Evolutionary conservation across 1,140 invertebrate genomes (phyloP).

Genomic region (Euwallacea similis): DNA sequence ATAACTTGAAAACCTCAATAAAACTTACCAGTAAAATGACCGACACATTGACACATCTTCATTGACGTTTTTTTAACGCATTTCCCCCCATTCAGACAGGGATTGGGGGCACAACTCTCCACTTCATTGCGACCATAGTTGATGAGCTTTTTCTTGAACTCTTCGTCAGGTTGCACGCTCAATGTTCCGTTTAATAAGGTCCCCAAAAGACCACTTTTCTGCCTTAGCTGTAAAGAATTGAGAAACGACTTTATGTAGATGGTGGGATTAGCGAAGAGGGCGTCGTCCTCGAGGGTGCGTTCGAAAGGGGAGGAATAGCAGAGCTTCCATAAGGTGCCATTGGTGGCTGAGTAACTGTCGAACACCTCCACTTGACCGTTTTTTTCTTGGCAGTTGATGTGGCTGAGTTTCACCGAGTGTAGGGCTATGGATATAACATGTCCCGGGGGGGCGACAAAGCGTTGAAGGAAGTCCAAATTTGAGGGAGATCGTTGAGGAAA

Average conservation of each 20-base stretch:
- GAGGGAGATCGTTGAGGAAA: conserved; percentile 58
- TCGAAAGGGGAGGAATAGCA: conserved; percentile 54
- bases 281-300: conserved; percentile 36
- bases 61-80: conserved; percentile 59
- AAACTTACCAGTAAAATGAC: conserved; percentile 61
- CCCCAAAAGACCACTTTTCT: conserved; percentile 54
- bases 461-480: conserved; percentile 58
- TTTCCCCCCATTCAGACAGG: conserved; percentile 67
- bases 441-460: conserved; percentile 61
- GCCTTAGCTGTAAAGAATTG: conserved; percentile 61
- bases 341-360: conserved; percentile 67
- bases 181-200: conserved; percentile 60
- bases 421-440: conserved; percentile 60
- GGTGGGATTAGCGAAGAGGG: conserved; percentile 52
- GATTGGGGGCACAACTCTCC: conserved; percentile 69
- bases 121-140: conserved; percentile 59
- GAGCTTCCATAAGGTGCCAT: conserved; percentile 66
- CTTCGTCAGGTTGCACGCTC: conserved; percentile 56
- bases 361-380: conserved; percentile 60
- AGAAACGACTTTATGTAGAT: conserved; percentile 65
- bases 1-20: neutral
- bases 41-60: conserved; percentile 65
- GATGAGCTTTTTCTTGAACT: conserved; percentile 63
- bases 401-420: conserved; percentile 54
- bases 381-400: conserved; percentile 52